Percentiles rank a stretch among this genome's conserved stretches.
These are phyloP conservation scores for Orthosia incerta DNA, from an alignment of 2,888 invertebrate species.

Conservation along the genomic window DNA sequence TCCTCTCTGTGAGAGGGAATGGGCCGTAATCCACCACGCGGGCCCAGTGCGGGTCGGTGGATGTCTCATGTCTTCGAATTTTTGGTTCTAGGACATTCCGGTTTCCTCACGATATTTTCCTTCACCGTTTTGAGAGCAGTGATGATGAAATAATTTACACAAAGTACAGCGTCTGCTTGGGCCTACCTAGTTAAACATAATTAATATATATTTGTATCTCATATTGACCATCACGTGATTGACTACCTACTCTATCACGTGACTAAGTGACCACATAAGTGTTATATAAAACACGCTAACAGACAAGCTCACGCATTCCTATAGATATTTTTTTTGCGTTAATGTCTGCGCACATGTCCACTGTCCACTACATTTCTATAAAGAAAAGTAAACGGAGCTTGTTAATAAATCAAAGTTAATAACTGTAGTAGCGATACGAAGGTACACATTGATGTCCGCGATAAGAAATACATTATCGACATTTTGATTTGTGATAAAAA, in stretches of 20 bases:
- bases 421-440: conserved; percentile 50
- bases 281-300: conserved; percentile 39
- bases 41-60: too few species aligned
- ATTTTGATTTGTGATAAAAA: conserved; percentile 69
- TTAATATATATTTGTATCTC: not conserved
- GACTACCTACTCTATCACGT: conserved; percentile 12
- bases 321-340: not conserved
- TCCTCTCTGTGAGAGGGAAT: too few species aligned
- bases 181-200: not conserved
- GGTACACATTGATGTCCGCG: conserved; percentile 52
- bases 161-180: too few species aligned
- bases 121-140: too few species aligned
- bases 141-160: too few species aligned
- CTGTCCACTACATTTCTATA: conserved; percentile 17
- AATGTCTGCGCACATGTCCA: not conserved
- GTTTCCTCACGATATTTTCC: too few species aligned
- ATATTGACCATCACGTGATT: conserved; percentile 18
- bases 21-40: too few species aligned
- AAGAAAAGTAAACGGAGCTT: conserved; percentile 39
- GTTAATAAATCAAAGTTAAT: conserved; percentile 63
- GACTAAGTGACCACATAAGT: conserved; percentile 6
- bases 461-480: conserved; percentile 65
- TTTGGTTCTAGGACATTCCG: too few species aligned
- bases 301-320: conserved; percentile 12
- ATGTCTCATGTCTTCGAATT: too few species aligned